Percentiles rank a stretch among this genome's conserved stretches.
Evolutionary conservation across 2,888 invertebrate genomes (phyloP).

Genomic region (Tetranychus piercei): DNA sequence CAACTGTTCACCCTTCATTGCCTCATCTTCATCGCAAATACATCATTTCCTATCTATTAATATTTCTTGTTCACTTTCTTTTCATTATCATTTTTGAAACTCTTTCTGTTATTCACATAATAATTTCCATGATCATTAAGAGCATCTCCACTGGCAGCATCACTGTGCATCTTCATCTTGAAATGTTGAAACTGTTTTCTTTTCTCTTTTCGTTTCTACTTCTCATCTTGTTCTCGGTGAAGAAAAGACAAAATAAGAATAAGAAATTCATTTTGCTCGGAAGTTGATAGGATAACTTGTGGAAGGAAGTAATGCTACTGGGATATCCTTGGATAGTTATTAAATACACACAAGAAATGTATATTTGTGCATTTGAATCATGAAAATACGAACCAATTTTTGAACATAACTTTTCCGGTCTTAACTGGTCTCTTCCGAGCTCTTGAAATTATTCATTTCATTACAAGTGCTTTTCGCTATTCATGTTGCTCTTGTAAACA

Average conservation of each 20-base stretch:
- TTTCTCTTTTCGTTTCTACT: neutral
- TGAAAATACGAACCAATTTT: neutral
- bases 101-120: too few species aligned
- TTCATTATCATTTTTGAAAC: too few species aligned
- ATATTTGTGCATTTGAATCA: neutral
- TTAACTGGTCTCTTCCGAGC: neutral
- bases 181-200: neutral
- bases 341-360: neutral
- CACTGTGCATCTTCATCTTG: too few species aligned
- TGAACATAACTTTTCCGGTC: neutral
- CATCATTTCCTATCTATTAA: too few species aligned
- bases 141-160: too few species aligned
- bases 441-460: neutral
- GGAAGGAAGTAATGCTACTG: neutral
- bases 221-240: neutral
- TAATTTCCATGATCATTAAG: too few species aligned
- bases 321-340: constrained; percentile 1
- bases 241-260: neutral
- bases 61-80: too few species aligned
- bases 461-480: neutral
- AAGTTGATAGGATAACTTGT: neutral
- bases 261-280: neutral
- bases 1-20: too few species aligned
- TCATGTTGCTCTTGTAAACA: neutral
- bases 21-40: too few species aligned